Conservation (phyloP, 2,888 invertebrate genomes). For the Nemoura dubitans region DNA sequence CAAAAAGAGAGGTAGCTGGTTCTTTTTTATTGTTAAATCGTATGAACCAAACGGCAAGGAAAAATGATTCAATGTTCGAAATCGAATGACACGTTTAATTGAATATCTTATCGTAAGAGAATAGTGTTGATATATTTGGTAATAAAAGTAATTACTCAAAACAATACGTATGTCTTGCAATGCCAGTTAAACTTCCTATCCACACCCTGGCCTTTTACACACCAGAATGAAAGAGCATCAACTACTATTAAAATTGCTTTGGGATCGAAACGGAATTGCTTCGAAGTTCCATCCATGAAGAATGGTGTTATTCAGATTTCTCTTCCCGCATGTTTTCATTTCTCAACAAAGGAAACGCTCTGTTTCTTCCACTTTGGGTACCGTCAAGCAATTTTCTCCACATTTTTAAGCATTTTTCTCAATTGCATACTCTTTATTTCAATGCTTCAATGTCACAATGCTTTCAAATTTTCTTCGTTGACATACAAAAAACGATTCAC, state of each 20-base stretch:
- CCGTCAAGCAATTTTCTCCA: too few relatives aligned
- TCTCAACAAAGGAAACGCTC: too few relatives aligned
- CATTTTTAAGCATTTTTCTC: too few relatives aligned
- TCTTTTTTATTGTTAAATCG: slow-evolving; percentile 35
- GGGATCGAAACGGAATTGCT: too few relatives aligned
- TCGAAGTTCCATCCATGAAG: too few relatives aligned
- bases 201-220: background rate
- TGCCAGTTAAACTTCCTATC: background rate
- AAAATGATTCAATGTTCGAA: slow-evolving; percentile 14
- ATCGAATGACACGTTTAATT: slow-evolving; percentile 34
- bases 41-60: slow-evolving; percentile 21
- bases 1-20: slow-evolving; percentile 25
- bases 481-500: background rate
- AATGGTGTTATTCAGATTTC: too few relatives aligned
- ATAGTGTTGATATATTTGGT: slow-evolving; percentile 47
- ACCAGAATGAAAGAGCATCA: too few relatives aligned
- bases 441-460: background rate
- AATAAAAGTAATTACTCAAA: slow-evolving; percentile 45
- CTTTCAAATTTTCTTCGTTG: background rate
- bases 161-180: background rate
- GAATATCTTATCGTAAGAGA: slow-evolving; percentile 39
- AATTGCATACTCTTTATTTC: background rate
- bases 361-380: too few relatives aligned
- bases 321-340: too few relatives aligned
- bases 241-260: too few relatives aligned